phyloP scores from a whole-genome alignment of 2,888 invertebrate genomes.

The Pristionchus arcanus region DNA sequence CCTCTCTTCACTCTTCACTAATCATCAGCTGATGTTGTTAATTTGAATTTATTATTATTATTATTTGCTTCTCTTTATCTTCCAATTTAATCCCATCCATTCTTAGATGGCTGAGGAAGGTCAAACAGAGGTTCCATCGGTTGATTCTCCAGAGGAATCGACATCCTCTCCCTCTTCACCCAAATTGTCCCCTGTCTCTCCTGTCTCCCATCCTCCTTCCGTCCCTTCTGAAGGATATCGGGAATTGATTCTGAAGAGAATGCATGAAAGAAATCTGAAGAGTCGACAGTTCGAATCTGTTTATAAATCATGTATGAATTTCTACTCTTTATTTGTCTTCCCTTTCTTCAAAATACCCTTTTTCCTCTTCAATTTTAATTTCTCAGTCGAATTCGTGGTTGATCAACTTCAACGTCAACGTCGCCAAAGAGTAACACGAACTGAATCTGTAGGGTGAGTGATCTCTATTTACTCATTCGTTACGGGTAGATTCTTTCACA shows the following conservation, averaged over 20 bases:
- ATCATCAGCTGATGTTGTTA: slow-evolving; percentile 18
- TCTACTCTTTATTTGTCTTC: background rate
- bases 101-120: slow-evolving; percentile 38
- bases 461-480: background rate
- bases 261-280: slow-evolving; percentile 46
- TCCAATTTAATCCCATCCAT: background rate
- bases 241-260: slow-evolving; percentile 8
- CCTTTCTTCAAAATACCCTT: background rate
- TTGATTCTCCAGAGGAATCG: background rate
- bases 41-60: slow-evolving; percentile 9
- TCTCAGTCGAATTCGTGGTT: slow-evolving; percentile 31
- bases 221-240: slow-evolving; percentile 33
- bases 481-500: slow-evolving; percentile 17
- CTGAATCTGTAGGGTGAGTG: slow-evolving; percentile 47
- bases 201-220: background rate
- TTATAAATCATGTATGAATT: slow-evolving; percentile 18
- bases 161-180: background rate
- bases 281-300: slow-evolving; percentile 54
- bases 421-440: slow-evolving; percentile 36
- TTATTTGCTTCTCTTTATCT: background rate
- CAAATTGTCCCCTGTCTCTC: slow-evolving; percentile 11
- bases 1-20: background rate
- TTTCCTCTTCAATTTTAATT: background rate
- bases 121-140: background rate
- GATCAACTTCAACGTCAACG: slow-evolving; percentile 32